Base-by-base conservation (phyloP, 2,797 vertebrate genomes). In the Tokudaia muenninki region DNA sequence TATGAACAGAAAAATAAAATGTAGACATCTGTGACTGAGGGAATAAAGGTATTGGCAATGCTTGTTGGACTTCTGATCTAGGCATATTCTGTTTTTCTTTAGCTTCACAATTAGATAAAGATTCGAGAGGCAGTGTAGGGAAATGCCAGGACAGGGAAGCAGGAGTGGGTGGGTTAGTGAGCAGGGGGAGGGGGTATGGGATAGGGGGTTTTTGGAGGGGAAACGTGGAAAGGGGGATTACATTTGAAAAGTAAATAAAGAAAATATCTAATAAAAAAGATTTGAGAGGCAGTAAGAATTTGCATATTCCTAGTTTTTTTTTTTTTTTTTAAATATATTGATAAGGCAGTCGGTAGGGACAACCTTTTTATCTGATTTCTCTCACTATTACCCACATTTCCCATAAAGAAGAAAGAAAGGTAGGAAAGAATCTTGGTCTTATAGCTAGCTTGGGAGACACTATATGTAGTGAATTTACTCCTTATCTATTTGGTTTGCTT, bases 1-100 rank as follows among this genome's bases (percentile, higher is more conserved):
- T 97, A 96, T 98, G 95, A 97, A 95, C n/a, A 96, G 95, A 95
- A 97, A 97, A 97, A 94, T 97, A 97, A 98, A 97, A 96, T 61
- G 94, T 93, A 87, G 96, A 87, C 87, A 84, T 96, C 72, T 93
- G 94, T 88, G 90, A 72, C 65, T 70, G 52, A 77, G 78, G 79
- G 95, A 94, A 97, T 90, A 81, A 97, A 97, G 75, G 94, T 88
- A n/a, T 72, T 83, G 57, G 87, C 29, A 74, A 37, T 3, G 3
- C 90, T 92, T 94, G 77, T 90, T 78, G 90, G 84, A 90, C 70
- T 90, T 80, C 79, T 91, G 94, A 93, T 95, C 70, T 91, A 37
- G 93, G 96, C 83, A 12, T 21, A 4, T 93, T 75, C 52, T 50
- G 21, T 95, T 96, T 97, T 96, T 80, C 90, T 94, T 94, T 80